Base-by-base conservation (phyloP, 2,888 invertebrate genomes). In the Agonopterix alstromeriana region DNA sequence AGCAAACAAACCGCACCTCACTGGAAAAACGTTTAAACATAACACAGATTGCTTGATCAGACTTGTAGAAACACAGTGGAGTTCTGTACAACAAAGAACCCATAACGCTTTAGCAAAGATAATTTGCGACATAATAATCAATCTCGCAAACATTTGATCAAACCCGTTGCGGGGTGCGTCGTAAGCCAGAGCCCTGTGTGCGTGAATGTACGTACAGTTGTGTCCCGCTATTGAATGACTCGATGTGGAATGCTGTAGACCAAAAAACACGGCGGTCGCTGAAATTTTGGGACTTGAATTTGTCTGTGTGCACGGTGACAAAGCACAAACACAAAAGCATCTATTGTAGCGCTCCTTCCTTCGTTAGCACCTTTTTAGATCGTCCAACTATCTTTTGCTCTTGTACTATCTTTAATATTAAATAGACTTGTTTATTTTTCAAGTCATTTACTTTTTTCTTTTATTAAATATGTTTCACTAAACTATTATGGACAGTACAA, bases 361-460 rank as follows among this genome's bases (percentile, higher is more conserved):
- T 82, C 86, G 82, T 85, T 81, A 77, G 83, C 82, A 82, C 81
- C 85, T 86, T 87, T 86, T 70, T 85, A 86, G 87, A 83, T 87
- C 88, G 87, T 88, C 86, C 86, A 85, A 84, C 82, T 81, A 77
- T 64, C 9, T 38, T n/a, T 42, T 27, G 67, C 66, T 66, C 27
- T 38, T 38, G 38, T n/a, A 38, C 38, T 38, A n/a, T 38, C 38
- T n/a, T 38, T 38, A 38, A 38, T 38, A 42, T 14, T 42, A 14
- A 42, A 38, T 38, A 36, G 41, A 51, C 10, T 52, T 51, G 10
- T 48, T 46, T 45, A 48, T 49, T 53, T 54, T 51, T 17, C 17
- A 17, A 17, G 17, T 17, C 17, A 17, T 17, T 3, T 3, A 17
- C 27, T 27, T 27, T 27, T 27, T 27, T 27, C 27, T 27, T 1